phyloP scores from a whole-genome alignment of 2,113 vertebrate genomes.

The Thalassoma bifasciatum region DNA sequence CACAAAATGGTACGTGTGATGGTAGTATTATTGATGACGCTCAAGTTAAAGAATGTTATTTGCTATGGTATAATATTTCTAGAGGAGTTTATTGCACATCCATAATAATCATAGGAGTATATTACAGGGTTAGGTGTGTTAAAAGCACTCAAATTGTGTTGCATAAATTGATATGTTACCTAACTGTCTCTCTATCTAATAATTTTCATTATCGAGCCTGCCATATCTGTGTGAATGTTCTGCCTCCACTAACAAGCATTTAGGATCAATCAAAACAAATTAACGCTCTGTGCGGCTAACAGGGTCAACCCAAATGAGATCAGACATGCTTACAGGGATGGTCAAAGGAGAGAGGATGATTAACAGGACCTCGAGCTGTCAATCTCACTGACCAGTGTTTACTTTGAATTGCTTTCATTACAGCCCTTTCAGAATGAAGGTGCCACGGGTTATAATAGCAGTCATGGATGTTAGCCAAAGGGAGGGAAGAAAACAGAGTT shows the following conservation, averaged over 20 bases:
- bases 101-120: neutral
- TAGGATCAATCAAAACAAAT: constrained; percentile 71
- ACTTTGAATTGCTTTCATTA: constrained; percentile 26
- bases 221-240: constrained; percentile 35
- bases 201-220: constrained; percentile 47
- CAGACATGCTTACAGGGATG: constrained; percentile 55
- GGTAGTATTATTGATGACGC: constrained; percentile 1
- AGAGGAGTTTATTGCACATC: too few species aligned
- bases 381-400: constrained; percentile 45
- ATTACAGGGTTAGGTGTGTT: constrained; percentile 1
- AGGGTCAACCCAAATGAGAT: constrained; percentile 66
- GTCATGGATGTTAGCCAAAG: neutral
- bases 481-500: neutral
- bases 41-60: neutral
- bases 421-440: constrained; percentile 20
- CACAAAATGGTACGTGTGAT: neutral
- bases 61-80: too few species aligned
- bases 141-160: neutral
- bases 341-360: constrained; percentile 61
- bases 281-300: constrained; percentile 40
- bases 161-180: constrained; percentile 36
- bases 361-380: constrained; percentile 47
- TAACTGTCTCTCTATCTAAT: constrained; percentile 26
- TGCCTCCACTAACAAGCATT: constrained; percentile 56
- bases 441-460: neutral